phyloP scores from a whole-genome alignment of 2,888 invertebrate species.

The Thymelicus lineola region DNA sequence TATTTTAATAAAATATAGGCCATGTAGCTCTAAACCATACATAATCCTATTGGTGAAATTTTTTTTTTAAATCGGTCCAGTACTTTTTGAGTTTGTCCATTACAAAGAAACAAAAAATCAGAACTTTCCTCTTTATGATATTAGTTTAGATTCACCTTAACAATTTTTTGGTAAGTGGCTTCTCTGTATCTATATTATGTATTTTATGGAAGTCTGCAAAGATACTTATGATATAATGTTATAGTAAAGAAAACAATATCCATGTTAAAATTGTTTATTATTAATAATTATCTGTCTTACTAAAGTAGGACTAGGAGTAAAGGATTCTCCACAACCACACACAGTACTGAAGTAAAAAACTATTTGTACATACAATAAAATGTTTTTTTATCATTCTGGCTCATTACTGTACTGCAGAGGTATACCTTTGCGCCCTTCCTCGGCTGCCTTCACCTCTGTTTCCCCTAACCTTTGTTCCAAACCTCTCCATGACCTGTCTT shows the following conservation, averaged over 20 bases:
- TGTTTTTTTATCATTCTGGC: slow-evolving; percentile 56
- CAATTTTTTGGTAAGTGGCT: too few species aligned
- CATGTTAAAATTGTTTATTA: slow-evolving; percentile 30
- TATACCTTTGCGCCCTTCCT: slow-evolving; percentile 91
- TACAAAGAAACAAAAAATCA: too few species aligned
- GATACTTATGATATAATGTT: background rate
- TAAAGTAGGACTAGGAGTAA: slow-evolving; percentile 13
- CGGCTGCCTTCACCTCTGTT: slow-evolving; percentile 87
- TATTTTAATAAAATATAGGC: too few species aligned
- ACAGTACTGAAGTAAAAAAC: slow-evolving; percentile 9
- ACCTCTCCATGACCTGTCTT: slow-evolving; percentile 92
- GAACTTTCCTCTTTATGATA: too few species aligned
- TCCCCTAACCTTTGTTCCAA: slow-evolving; percentile 92
- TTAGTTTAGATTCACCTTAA: too few species aligned
- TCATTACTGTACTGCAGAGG: slow-evolving; percentile 89
- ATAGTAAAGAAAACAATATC: slow-evolving; percentile 1
- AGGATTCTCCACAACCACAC: background rate
- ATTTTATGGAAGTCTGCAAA: too few species aligned
- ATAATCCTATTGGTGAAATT: too few species aligned
- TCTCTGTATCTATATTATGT: too few species aligned
- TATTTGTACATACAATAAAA: slow-evolving; percentile 43
- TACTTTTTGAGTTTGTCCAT: too few species aligned
- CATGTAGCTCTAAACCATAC: too few species aligned
- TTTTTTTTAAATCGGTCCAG: too few species aligned
- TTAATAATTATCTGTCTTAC: slow-evolving; percentile 28